Conservation (phyloP, 2,797 vertebrate genomes). For the Protonibea diacanthus region DNA sequence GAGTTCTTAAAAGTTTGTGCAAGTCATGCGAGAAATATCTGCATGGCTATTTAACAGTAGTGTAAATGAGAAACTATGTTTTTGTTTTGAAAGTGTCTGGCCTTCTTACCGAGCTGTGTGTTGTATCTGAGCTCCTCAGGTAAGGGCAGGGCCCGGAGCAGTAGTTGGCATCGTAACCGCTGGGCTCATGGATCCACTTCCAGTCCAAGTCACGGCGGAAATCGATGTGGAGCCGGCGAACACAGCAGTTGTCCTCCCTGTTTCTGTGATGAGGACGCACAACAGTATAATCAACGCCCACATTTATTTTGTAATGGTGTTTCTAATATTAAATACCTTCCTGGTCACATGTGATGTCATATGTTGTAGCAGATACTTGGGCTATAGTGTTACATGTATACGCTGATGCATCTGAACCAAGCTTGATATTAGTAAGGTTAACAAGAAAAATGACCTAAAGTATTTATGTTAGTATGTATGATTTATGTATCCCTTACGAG, state of each 20-base stretch:
- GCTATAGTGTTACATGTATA: neutral
- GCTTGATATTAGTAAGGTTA: neutral
- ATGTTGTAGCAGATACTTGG: neutral
- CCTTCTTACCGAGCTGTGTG: slow-evolving; percentile 91
- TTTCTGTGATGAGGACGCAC: slow-evolving; percentile 81
- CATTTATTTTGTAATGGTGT: neutral
- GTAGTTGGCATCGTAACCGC: slow-evolving; percentile 95
- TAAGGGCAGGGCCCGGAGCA: slow-evolving; percentile 95
- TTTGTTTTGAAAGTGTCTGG: neutral
- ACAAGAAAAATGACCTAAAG: neutral
- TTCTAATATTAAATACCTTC: neutral
- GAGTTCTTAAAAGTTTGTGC: neutral
- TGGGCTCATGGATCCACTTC: slow-evolving; percentile 97
- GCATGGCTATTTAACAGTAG: neutral
- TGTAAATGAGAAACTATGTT: neutral
- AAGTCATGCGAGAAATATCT: neutral
- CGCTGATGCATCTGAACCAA: neutral
- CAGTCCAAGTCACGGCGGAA: slow-evolving; percentile 95
- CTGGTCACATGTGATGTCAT: neutral
- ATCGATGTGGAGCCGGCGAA: slow-evolving; percentile 94
- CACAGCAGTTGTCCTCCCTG: slow-evolving; percentile 93
- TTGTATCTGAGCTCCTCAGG: slow-evolving; percentile 92
- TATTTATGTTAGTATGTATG: neutral
- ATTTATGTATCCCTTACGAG: slow-evolving; percentile 82
- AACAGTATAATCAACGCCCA: neutral